phyloP scores from a whole-genome alignment of 1,140 invertebrate genomes.

The Zaprionus davidi region DNA sequence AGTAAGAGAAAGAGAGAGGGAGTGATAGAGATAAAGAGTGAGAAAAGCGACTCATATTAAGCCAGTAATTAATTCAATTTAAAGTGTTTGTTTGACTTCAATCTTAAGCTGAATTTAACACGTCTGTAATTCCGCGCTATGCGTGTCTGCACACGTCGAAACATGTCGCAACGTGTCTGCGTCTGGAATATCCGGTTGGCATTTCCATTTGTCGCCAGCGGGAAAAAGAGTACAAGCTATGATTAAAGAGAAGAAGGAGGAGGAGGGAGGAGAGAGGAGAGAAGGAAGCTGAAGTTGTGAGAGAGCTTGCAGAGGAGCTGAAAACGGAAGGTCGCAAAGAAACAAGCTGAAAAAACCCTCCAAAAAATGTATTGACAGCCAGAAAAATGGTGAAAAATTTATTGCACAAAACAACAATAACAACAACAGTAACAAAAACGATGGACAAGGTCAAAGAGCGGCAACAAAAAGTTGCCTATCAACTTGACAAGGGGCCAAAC shows the following conservation, averaged over 20 bases:
- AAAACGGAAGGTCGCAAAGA: not conserved
- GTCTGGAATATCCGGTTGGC: constrained; percentile 49
- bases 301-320: not conserved
- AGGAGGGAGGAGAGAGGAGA: not conserved
- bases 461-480: constrained; percentile 61
- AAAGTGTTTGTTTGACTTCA: constrained; percentile 25
- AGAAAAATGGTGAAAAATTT: constrained; percentile 61
- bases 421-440: constrained; percentile 14
- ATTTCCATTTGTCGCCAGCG: constrained; percentile 33
- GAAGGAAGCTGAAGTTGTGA: not conserved
- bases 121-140: constrained; percentile 34
- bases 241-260: not conserved
- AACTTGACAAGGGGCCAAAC: constrained; percentile 50
- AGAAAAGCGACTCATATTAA: not conserved
- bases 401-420: constrained; percentile 38
- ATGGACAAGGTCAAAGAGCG: too few species aligned
- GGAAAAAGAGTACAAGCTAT: not conserved
- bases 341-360: constrained; percentile 23
- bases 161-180: constrained; percentile 40
- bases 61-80: constrained; percentile 34
- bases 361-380: constrained; percentile 53
- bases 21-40: not conserved
- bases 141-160: constrained; percentile 35
- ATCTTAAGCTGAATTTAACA: constrained; percentile 17
- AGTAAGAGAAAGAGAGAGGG: not conserved